Percentiles rank a stretch among this genome's conserved stretches.
Conservation (phyloP, 2,113 vertebrate species). For the Sander lucioperca region DNA sequence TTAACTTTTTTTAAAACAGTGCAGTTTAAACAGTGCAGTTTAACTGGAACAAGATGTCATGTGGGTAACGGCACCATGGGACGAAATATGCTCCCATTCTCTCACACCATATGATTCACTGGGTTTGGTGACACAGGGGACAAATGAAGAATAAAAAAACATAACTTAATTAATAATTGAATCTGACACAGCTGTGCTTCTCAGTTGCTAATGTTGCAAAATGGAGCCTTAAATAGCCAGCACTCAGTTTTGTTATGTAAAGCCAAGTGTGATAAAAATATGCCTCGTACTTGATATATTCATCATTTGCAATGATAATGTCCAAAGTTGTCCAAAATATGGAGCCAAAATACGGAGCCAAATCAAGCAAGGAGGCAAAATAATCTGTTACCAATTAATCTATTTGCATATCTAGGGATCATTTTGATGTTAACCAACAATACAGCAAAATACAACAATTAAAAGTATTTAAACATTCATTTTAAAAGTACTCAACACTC, state of each 20-base stretch:
- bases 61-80: conserved; percentile 37
- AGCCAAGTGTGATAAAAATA: conserved; percentile 35
- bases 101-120: conserved; percentile 46
- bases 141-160: conserved; percentile 69
- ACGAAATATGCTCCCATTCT: conserved; percentile 50
- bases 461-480: background rate
- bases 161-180: conserved; percentile 74
- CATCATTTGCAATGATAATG: background rate
- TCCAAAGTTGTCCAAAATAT: background rate
- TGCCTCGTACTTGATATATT: conserved; percentile 58
- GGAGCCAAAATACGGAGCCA: background rate
- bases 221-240: conserved; percentile 64
- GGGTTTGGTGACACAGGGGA: conserved; percentile 57
- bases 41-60: conserved; percentile 64
- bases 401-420: background rate
- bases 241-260: conserved; percentile 63
- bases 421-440: background rate
- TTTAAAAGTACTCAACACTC: background rate
- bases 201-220: conserved; percentile 53
- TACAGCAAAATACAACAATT: background rate
- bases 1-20: background rate
- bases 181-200: conserved; percentile 65
- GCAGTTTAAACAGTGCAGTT: conserved; percentile 2
- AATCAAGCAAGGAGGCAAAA: background rate
- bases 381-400: background rate